A percentile compares a stretch with the other conserved stretches of the same genome.
Conservation (phyloP, 2,113 vertebrate species). For the Ophthalmolycus amberensis region DNA sequence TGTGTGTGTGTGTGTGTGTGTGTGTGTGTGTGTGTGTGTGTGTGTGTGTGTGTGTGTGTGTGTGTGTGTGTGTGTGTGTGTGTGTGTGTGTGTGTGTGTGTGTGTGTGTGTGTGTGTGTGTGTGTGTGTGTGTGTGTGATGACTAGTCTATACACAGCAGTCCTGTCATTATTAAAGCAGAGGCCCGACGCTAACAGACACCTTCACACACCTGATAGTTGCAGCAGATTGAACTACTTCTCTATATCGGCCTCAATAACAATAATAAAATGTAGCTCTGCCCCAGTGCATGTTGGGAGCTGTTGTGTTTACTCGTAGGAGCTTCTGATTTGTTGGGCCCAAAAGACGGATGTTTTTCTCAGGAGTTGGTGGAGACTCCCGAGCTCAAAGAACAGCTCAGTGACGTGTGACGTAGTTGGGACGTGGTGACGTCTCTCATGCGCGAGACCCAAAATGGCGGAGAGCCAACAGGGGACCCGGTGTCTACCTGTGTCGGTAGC, state of each 20-base stretch:
- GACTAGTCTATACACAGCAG: constrained; percentile 54
- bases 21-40: no score
- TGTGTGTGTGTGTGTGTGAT: constrained; percentile 62
- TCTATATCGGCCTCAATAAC: constrained; percentile 30
- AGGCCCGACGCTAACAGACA: constrained; percentile 60
- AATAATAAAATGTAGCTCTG: constrained; percentile 13
- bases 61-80: no score
- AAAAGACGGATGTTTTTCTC: no score
- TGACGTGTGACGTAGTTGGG: no score
- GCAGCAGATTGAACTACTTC: constrained; percentile 16
- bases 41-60: no score
- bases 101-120: constrained; percentile 30
- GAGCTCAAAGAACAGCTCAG: background rate
- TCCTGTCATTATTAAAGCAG: constrained; percentile 76
- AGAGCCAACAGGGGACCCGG: no score
- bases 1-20: no score
- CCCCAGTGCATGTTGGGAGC: constrained; percentile 32
- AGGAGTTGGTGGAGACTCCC: background rate
- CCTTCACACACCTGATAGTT: constrained; percentile 68
- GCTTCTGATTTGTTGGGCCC: background rate
- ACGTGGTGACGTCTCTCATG: no score
- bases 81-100: constrained; percentile 13
- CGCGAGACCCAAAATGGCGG: no score
- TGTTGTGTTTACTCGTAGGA: background rate
- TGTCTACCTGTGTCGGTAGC: no score